Evolutionary conservation across 1,140 invertebrate species (phyloP).

Genomic region (Aplysia californica): DNA sequence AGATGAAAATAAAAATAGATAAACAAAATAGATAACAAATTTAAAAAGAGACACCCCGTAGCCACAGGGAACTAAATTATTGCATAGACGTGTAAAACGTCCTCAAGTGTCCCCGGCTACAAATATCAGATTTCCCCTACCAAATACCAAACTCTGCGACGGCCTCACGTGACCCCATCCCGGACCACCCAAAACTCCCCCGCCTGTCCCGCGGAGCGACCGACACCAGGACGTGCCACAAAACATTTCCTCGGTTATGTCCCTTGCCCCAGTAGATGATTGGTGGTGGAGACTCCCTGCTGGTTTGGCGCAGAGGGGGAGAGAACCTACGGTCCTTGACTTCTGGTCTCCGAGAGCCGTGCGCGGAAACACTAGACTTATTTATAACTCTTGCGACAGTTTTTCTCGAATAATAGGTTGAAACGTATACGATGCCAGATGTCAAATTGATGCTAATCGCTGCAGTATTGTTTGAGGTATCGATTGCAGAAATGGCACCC

Average conservation of each 20-base stretch:
- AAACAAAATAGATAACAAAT: no score
- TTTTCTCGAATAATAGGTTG: not conserved
- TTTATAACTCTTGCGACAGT: not conserved
- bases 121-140: no score
- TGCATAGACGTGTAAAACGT: no score
- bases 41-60: no score
- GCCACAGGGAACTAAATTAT: no score
- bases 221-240: not conserved
- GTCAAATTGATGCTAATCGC: constrained; percentile 7
- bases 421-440: not conserved
- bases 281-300: not conserved
- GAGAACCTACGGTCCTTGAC: not conserved
- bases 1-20: no score
- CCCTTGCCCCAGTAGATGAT: not conserved
- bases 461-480: not conserved
- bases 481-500: not conserved
- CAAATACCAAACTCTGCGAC: no score
- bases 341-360: not conserved
- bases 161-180: no score
- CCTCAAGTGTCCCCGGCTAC: no score
- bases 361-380: not conserved
- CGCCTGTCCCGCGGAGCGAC: no score
- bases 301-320: not conserved
- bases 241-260: not conserved
- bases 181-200: no score